Percentiles rank a stretch among this genome's conserved stretches.
Conservation (phyloP, 2,888 invertebrate genomes). For the Harpagoxenus sublaevis region DNA sequence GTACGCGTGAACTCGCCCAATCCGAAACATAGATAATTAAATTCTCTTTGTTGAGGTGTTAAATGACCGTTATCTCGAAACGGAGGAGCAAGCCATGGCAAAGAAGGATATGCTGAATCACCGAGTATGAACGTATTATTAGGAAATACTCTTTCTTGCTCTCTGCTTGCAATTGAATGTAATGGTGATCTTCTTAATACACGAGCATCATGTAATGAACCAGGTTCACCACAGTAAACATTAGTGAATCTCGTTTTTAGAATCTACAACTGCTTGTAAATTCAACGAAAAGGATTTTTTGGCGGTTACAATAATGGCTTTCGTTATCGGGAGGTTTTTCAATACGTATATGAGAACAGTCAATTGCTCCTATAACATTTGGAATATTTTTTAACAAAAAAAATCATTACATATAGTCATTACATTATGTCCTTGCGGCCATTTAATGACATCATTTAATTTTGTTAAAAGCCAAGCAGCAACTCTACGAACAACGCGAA, state of each 20-base stretch:
- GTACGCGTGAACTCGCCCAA: too few relatives aligned
- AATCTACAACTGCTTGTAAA: too few relatives aligned
- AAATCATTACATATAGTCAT: too few relatives aligned
- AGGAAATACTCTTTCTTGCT: background rate
- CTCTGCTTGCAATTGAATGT: too few relatives aligned
- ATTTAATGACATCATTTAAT: background rate
- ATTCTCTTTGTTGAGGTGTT: background rate
- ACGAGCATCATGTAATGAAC: background rate
- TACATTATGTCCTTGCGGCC: background rate
- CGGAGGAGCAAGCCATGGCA: background rate
- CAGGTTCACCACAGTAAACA: background rate
- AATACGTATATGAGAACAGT: background rate
- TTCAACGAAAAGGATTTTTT: too few relatives aligned
- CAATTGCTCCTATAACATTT: background rate
- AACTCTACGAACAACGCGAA: background rate
- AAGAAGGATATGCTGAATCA: background rate
- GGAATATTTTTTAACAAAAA: background rate
- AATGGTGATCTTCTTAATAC: slow-evolving; percentile 2
- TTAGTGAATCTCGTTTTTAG: background rate
- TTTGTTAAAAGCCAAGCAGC: background rate
- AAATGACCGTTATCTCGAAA: background rate
- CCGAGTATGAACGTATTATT: background rate
- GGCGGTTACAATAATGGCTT: too few relatives aligned
- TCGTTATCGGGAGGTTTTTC: background rate
- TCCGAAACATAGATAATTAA: slow-evolving; percentile 6